A percentile compares a stretch with the other conserved stretches of the same genome.
phyloP scores from a whole-genome alignment of 2,888 invertebrate species.

The Chrysolina americana region DNA sequence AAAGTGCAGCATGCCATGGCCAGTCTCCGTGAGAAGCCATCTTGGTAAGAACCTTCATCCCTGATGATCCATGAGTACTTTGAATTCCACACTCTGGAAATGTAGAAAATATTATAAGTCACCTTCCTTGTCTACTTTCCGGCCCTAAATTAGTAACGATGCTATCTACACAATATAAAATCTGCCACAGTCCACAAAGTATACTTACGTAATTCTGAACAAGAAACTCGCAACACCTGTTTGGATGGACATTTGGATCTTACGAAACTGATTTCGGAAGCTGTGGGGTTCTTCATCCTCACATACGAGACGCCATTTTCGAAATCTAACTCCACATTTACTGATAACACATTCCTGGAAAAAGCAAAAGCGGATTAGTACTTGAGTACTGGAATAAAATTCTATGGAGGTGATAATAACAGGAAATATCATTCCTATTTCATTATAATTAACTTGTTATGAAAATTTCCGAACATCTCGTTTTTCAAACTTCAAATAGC shows the following conservation, averaged over 20 bases:
- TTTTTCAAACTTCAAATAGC: too few species aligned
- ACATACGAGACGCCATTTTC: slow-evolving; percentile 79
- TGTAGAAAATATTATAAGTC: not conserved
- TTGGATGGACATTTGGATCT: slow-evolving; percentile 82
- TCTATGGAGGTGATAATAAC: too few species aligned
- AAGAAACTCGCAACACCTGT: slow-evolving; percentile 85
- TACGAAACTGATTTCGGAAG: slow-evolving; percentile 86
- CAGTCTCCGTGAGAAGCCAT: slow-evolving; percentile 87
- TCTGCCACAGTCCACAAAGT: too few species aligned
- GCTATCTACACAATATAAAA: too few species aligned
- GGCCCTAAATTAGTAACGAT: too few species aligned
- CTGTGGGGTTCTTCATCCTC: slow-evolving; percentile 85
- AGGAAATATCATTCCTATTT: too few species aligned
- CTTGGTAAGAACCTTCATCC: slow-evolving; percentile 73
- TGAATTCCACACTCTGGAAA: slow-evolving; percentile 66
- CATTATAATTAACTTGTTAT: too few species aligned
- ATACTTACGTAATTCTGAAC: slow-evolving; percentile 80
- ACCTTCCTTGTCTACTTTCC: too few species aligned
- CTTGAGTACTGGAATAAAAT: too few species aligned
- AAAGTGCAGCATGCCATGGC: slow-evolving; percentile 93
- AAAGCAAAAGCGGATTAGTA: slow-evolving; percentile 32
- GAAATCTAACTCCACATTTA: slow-evolving; percentile 77
- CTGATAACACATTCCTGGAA: slow-evolving; percentile 78
- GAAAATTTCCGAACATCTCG: too few species aligned
- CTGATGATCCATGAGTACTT: slow-evolving; percentile 60